Conservation (phyloP, 2,797 vertebrate genomes). For the Scarus forsteni region DNA sequence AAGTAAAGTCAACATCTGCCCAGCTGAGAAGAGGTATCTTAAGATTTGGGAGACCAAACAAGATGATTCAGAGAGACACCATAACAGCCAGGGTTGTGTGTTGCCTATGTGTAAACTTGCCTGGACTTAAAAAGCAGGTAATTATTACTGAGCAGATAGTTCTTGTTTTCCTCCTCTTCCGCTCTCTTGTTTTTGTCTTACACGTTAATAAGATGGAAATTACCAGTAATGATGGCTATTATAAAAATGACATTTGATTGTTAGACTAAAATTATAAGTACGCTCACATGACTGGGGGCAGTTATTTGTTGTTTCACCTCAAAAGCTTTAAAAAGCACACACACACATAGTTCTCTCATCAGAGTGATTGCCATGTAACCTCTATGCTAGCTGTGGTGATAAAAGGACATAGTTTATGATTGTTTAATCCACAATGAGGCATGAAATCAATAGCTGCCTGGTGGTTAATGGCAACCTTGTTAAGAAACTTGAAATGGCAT, state of each 20-base stretch:
- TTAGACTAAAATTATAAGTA: conserved; percentile 35
- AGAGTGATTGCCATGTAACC: conserved; percentile 9
- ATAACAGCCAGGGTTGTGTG: conserved; percentile 39
- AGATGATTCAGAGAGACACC: conserved; percentile 60
- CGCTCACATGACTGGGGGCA: conserved; percentile 9
- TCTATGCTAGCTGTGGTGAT: background rate
- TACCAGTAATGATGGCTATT: conserved; percentile 45
- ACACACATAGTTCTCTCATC: background rate
- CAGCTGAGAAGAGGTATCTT: conserved; percentile 35
- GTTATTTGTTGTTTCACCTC: conserved; percentile 33
- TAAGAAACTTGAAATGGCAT: background rate
- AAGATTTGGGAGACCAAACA: conserved; percentile 67
- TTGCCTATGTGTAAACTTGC: conserved; percentile 59
- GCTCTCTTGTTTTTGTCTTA: conserved; percentile 18
- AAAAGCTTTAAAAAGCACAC: conserved; percentile 15
- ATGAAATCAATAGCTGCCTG: background rate
- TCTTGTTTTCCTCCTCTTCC: conserved; percentile 33
- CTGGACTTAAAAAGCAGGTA: conserved; percentile 58
- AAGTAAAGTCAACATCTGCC: conserved; percentile 63
- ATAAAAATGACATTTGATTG: conserved; percentile 42
- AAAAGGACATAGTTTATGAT: background rate
- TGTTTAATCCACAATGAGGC: background rate
- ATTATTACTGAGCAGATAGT: conserved; percentile 60
- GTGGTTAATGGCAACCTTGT: background rate
- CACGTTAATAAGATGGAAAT: conserved; percentile 59